Evolutionary conservation across 2,797 vertebrate genomes (phyloP), one percentile per base, ranked within the genome.

Genomic region (Poliocrania exsul): DNA sequence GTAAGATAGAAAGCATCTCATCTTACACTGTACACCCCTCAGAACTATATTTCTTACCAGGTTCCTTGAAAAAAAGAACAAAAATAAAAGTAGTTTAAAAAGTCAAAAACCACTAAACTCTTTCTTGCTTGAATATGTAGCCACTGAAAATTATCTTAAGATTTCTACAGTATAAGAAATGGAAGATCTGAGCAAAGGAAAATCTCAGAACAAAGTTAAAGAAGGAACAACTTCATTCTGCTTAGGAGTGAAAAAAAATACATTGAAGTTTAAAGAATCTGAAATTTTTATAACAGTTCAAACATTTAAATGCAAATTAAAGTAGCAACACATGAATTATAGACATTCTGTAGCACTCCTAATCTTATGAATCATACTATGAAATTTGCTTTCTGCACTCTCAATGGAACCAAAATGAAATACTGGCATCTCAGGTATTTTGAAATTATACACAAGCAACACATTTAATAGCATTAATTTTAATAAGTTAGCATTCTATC

Each of bases 111-210:
- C 20, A 81, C 29, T 38, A 65, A 69, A 26, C 12, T 92, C 17
- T 81, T 79, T 58, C 69, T 86, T 83, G 79, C 50, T 91, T 79
- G 3, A 67, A 90, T 88, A 77, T 15, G 19, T 26, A 75, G 70
- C 46, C 8, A 73, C 79, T 73, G 67, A 95, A 91, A 97, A 58
- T 79, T 69, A 61, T 74, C 90, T 90, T 33, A 77, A 87, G 60
- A 90, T 93, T 90, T 90, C 81, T 81, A 78, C 20, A 71, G 57
- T 62, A 78, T 69, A 71, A 89, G 81, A 89, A 91, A 90, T 88
- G 81, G 86, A 93, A 92, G 86, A 93, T 61, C 64, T 16, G 31
- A 95, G 86, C 66, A 93, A 92, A 96, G 50, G 49, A 92, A 97
- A 96, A 78, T 20, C 67, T 87, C 72, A 62, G 86, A 88, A 94